Evolutionary conservation across 2,888 invertebrate genomes (phyloP), one percentile per base, ranked within the genome.

Genomic region (Nudaria mundana): DNA sequence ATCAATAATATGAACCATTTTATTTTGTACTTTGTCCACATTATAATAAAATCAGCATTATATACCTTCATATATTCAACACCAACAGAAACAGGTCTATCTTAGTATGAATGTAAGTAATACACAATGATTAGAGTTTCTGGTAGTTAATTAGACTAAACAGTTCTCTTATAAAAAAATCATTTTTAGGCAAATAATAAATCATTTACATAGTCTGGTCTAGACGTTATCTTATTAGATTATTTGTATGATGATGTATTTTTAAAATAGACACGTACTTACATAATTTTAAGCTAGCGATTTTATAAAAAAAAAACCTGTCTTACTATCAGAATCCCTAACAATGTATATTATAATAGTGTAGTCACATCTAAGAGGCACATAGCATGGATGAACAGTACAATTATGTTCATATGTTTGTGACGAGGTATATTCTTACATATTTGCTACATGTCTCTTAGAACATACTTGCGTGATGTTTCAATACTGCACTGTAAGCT

Each of bases 11-110:
- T 69, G 73, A 77, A 79, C 71, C 53, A 44, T 52, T 58, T 4
- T n/a, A 48, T 48, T 80, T 81, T 81, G 81, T 81, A 81, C 81
- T 80, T 66, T 71, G 74, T 75, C 70, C 78, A 81, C 76, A 59
- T 48, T 49, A 40, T 42, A 34, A 14, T 32, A 48, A 40, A 53
- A 56, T 54, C 51, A 53, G 56, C 37, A 50, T 34, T 42, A 39
- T 37, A 42, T 37, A 40, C 36, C 41, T 49, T 48, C 40, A 34
- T 28, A 44, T 45, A 47, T 42, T 49, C 42, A 48, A 47, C 43
- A 40, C 37, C 43, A 35, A 51, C 37, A 44, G n/a, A 46, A 38
- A 53, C 20, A 44, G 40, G 49, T 22, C 30, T 8, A 16, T 18
- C 5, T 13, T 12, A 25, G 25, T 34, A 13, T 18, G 6, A 18